A percentile compares a stretch with the other conserved stretches of the same genome.
Evolutionary conservation across 2,888 invertebrate genomes (phyloP).

Genomic region (Cryptosula pallasiana): DNA sequence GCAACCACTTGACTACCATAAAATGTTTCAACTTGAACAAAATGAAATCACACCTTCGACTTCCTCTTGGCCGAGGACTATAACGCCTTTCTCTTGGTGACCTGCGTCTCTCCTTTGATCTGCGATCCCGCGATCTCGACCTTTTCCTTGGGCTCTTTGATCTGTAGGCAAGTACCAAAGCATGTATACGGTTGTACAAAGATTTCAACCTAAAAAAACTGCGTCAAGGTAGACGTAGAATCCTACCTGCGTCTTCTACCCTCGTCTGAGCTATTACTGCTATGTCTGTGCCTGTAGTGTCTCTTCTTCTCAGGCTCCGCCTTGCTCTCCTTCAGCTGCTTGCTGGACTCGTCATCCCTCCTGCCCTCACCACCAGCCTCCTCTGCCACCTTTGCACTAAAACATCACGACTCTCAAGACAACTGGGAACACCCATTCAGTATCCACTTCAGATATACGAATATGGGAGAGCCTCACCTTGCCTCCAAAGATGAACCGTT

Average conservation of each 20-base stretch:
- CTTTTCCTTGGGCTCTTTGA: neutral
- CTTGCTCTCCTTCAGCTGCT: neutral
- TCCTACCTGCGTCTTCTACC: neutral
- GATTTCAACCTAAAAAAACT: neutral
- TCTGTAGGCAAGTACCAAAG: neutral
- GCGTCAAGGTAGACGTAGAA: no score
- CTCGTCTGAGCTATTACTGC: constrained; percentile 10
- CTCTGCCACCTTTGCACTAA: no score
- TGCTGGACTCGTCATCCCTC: neutral
- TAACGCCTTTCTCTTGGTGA: neutral
- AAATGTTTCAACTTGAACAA: no score
- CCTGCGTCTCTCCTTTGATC: constrained; percentile 4
- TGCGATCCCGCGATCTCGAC: neutral
- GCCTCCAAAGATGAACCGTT: no score
- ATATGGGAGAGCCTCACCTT: no score
- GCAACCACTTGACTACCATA: no score
- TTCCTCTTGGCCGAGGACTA: neutral
- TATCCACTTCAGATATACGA: no score
- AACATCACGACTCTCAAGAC: no score
- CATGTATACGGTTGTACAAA: neutral
- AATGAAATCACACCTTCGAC: neutral
- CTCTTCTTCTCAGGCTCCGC: neutral
- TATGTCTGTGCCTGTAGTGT: neutral
- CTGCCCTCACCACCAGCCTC: neutral
- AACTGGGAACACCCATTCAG: no score